Conservation (phyloP, 2,888 invertebrate species). For the Idaea dimidiata region DNA sequence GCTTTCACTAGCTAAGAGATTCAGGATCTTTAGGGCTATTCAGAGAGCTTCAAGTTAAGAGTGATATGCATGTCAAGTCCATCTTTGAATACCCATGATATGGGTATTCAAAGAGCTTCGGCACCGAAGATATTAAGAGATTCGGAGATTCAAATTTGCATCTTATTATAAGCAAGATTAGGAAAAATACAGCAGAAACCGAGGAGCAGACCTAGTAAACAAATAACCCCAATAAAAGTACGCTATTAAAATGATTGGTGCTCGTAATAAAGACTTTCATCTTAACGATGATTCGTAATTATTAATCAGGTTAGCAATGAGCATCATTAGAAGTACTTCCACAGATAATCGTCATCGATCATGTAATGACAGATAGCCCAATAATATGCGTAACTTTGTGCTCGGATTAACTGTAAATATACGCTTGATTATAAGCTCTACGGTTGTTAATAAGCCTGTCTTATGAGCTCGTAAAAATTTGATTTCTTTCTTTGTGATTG, state of each 20-base stretch:
- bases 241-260: not conserved
- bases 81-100: too few species aligned
- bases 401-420: conserved; percentile 16
- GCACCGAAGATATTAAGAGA: too few species aligned
- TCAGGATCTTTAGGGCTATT: too few species aligned
- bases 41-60: too few species aligned
- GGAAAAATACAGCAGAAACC: not conserved
- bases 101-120: too few species aligned
- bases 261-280: not conserved
- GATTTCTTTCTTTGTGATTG: too few species aligned
- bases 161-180: not conserved
- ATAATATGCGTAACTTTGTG: not conserved
- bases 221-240: not conserved
- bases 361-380: conserved; percentile 11
- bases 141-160: too few species aligned
- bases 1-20: too few species aligned
- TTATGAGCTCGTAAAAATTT: too few species aligned
- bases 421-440: not conserved
- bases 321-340: not conserved
- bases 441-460: not conserved
- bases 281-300: not conserved
- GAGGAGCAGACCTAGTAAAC: not conserved
- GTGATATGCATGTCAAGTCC: too few species aligned
- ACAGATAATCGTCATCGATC: conserved; percentile 25
- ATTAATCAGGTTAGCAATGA: conserved; percentile 1